phyloP scores from a whole-genome alignment of 2,888 invertebrate species.

The Trissonchulus latispiculum region DNA sequence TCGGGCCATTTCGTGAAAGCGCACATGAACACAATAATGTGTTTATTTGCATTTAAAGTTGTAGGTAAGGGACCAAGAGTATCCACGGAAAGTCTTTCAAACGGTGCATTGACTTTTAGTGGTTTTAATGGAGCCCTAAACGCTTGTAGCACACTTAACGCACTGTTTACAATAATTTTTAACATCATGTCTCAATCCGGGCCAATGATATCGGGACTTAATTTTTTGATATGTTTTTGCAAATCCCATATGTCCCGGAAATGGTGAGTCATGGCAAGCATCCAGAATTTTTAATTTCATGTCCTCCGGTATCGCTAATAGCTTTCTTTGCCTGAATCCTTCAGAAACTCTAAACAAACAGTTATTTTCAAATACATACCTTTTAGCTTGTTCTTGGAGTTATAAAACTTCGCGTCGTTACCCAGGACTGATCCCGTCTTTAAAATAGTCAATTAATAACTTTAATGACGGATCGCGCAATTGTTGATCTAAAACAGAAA shows the following conservation, averaged over 20 bases:
- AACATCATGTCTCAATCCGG: slow-evolving; percentile 25
- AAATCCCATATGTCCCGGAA: slow-evolving; percentile 29
- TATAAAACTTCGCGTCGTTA: too few species aligned
- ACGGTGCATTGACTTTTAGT: slow-evolving; percentile 25
- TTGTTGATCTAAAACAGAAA: background rate
- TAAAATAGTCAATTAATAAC: background rate
- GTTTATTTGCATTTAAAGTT: slow-evolving; percentile 26
- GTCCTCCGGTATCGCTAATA: background rate
- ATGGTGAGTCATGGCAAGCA: background rate
- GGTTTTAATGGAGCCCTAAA: slow-evolving; percentile 24
- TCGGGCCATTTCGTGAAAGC: slow-evolving; percentile 29
- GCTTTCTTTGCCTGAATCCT: too few species aligned
- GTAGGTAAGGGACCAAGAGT: slow-evolving; percentile 29
- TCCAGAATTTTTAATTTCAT: background rate
- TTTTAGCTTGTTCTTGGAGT: too few species aligned
- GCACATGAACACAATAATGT: slow-evolving; percentile 28
- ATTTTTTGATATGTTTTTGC: slow-evolving; percentile 26
- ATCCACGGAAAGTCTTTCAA: slow-evolving; percentile 30
- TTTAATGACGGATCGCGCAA: too few species aligned
- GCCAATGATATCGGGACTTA: slow-evolving; percentile 27
- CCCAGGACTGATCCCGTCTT: background rate
- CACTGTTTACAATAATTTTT: slow-evolving; percentile 22
- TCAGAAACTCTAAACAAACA: too few species aligned
- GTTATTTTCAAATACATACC: too few species aligned
- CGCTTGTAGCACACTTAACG: slow-evolving; percentile 22